Percentiles rank a stretch among this genome's conserved stretches.
Conservation (phyloP, 1,140 invertebrate species). For the fruit fly (Drosophila melanogaster) region DNA sequence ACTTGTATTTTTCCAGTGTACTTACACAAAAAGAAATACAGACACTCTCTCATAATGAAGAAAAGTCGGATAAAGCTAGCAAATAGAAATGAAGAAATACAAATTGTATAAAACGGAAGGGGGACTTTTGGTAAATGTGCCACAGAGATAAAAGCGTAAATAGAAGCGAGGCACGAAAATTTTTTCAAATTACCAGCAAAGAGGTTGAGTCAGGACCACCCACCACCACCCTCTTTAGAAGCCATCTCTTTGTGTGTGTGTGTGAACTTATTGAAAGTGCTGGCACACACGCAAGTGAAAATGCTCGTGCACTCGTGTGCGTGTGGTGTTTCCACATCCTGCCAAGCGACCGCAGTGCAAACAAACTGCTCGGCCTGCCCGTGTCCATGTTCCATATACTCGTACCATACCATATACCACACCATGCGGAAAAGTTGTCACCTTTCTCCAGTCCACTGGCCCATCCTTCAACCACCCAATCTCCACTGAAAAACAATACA, state of each 20-base stretch:
- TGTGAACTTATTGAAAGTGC: conserved; percentile 70
- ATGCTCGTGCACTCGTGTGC: conserved; percentile 15
- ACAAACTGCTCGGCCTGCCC: conserved; percentile 65
- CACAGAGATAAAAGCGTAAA: conserved; percentile 79
- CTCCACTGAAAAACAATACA: conserved; percentile 6
- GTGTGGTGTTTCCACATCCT: conserved; percentile 44
- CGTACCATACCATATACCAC: too few species aligned
- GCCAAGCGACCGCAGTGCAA: conserved; percentile 73
- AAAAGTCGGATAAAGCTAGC: conserved; percentile 40
- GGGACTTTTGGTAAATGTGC: conserved; percentile 37
- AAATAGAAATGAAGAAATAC: conserved; percentile 77
- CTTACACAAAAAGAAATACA: conserved; percentile 11
- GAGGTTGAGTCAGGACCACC: conserved; percentile 33
- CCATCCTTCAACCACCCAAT: conserved; percentile 3
- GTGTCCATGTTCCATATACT: conserved; percentile 37
- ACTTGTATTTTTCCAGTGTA: conserved; percentile 1
- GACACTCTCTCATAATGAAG: conserved; percentile 40
- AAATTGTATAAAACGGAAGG: conserved; percentile 69
- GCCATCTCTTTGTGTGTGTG: conserved; percentile 20
- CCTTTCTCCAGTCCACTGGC: conserved; percentile 42
- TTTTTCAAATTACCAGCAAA: conserved; percentile 57
- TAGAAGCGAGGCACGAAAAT: conserved; percentile 76
- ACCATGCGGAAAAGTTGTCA: conserved; percentile 54
- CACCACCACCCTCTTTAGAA: conserved; percentile 4
- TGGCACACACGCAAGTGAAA: conserved; percentile 46